Evolutionary conservation across 2,113 vertebrate species (phyloP).

Genomic region (Pseudonaja textilis): DNA sequence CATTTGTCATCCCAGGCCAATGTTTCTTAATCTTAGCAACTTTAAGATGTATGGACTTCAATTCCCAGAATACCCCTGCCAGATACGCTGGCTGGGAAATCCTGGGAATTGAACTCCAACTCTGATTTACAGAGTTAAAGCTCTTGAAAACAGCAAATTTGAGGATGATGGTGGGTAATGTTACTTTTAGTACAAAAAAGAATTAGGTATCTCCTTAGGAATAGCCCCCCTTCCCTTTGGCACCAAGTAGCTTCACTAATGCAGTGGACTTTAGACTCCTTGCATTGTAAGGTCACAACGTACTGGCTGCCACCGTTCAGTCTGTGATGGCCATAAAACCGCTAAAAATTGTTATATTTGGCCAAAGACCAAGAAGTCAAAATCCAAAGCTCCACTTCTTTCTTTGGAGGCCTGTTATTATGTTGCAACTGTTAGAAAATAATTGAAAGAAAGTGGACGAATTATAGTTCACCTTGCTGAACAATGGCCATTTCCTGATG

Average conservation of each 20-base stretch:
- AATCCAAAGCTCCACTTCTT: background rate
- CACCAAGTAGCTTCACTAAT: background rate
- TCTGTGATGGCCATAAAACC: background rate
- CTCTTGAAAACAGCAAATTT: background rate
- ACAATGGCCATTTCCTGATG: background rate
- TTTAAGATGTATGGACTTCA: background rate
- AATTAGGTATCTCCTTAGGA: background rate
- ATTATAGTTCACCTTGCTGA: background rate
- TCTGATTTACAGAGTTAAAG: background rate
- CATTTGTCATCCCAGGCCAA: background rate
- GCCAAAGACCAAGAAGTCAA: background rate
- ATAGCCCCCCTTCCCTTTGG: background rate
- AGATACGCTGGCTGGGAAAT: background rate
- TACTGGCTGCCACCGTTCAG: background rate
- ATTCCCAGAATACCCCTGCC: background rate
- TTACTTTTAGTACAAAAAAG: background rate
- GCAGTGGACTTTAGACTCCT: background rate
- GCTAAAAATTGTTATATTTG: background rate
- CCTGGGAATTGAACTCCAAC: background rate
- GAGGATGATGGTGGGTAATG: background rate
- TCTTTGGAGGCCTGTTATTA: background rate
- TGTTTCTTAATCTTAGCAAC: background rate
- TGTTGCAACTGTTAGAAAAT: background rate
- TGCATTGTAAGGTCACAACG: background rate
- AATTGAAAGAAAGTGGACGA: background rate